Percentiles rank a stretch among this genome's conserved stretches.
These are phyloP conservation scores for Acrocephalus arundinaceus DNA, from an alignment of 2,113 vertebrate species.

Conservation along the genomic window DNA sequence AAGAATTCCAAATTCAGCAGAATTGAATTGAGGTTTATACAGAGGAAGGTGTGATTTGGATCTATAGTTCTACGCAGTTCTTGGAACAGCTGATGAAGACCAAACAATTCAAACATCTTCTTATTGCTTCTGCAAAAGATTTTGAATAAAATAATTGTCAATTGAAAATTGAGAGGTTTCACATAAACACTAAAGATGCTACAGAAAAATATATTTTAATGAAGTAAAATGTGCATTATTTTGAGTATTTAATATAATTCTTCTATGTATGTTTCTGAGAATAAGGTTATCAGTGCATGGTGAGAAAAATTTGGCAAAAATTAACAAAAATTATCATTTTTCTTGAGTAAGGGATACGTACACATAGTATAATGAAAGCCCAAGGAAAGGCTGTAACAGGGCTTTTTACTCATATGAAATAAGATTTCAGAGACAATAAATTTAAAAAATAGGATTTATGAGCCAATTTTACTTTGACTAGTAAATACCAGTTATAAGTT, in stretches of 20 bases:
- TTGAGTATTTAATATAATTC: neutral
- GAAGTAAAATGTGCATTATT: neutral
- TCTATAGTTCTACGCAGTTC: slow-evolving; percentile 78
- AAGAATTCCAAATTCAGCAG: slow-evolving; percentile 82
- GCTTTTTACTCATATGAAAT: neutral
- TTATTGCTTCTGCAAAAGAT: slow-evolving; percentile 83
- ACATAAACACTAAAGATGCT: neutral
- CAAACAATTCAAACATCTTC: slow-evolving; percentile 85
- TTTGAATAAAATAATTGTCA: neutral
- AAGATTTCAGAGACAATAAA: neutral
- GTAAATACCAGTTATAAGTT: neutral
- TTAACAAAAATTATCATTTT: neutral
- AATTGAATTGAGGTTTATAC: slow-evolving; percentile 85
- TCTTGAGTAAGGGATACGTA: neutral
- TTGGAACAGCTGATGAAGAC: slow-evolving; percentile 80
- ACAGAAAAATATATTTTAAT: neutral
- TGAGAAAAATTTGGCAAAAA: neutral
- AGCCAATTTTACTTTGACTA: neutral
- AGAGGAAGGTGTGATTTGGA: slow-evolving; percentile 79
- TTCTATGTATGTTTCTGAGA: neutral
- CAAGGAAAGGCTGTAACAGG: neutral
- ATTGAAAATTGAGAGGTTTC: neutral
- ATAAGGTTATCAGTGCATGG: neutral
- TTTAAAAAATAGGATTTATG: neutral
- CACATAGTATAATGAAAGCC: neutral